Percentiles rank a stretch among this genome's conserved stretches.
Evolutionary conservation across 2,797 vertebrate species (phyloP).

Genomic region (Diplodus sargus): DNA sequence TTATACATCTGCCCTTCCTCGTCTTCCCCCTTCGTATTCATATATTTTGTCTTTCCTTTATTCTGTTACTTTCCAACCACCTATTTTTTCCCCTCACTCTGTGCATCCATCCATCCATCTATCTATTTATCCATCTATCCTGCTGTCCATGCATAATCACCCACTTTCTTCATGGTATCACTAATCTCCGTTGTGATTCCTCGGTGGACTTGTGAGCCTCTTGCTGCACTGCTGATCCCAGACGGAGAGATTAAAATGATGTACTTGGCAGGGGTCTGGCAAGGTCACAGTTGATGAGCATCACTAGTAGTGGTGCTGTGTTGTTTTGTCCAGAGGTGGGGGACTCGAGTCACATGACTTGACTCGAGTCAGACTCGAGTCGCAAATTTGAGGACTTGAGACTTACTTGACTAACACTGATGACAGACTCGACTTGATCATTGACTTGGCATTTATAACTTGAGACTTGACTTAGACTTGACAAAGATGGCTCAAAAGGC

Average conservation of each 20-base stretch:
- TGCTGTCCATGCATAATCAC: slow-evolving; percentile 32
- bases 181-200: slow-evolving; percentile 56
- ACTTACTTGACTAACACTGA: too few relatives aligned
- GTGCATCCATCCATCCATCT: slow-evolving; percentile 18
- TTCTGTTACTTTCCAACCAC: background rate
- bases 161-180: slow-evolving; percentile 32
- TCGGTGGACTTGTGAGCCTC: slow-evolving; percentile 34
- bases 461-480: too few relatives aligned
- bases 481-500: too few relatives aligned
- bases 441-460: too few relatives aligned
- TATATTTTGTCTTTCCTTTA: slow-evolving; percentile 13
- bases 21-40: background rate
- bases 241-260: slow-evolving; percentile 66
- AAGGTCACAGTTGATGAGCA: slow-evolving; percentile 47
- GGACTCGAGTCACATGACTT: background rate
- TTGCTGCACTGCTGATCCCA: slow-evolving; percentile 49
- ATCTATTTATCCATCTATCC: slow-evolving; percentile 23
- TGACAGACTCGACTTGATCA: too few relatives aligned
- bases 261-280: slow-evolving; percentile 38
- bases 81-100: background rate
- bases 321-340: slow-evolving; percentile 26
- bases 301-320: slow-evolving; percentile 48
- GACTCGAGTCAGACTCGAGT: too few relatives aligned
- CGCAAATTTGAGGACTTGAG: too few relatives aligned
- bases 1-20: slow-evolving; percentile 8